A percentile compares a stretch with the other conserved stretches of the same genome.
phyloP scores from a whole-genome alignment of 2,113 vertebrate genomes.

The Pollachius pollachius region DNA sequence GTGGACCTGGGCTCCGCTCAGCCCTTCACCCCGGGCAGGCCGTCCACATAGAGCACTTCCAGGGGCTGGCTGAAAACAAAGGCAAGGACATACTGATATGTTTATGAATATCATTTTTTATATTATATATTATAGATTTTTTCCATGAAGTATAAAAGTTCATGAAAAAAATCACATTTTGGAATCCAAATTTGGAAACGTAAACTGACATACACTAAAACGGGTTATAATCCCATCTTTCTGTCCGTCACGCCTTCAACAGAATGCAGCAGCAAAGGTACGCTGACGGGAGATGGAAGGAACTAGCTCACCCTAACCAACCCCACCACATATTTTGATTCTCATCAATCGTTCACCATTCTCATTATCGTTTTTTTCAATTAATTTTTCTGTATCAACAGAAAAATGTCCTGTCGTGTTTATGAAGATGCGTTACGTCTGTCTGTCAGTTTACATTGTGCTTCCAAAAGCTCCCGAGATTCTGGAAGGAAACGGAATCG shows the following conservation, averaged over 20 bases:
- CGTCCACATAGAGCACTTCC: constrained; percentile 79
- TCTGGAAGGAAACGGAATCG: constrained; percentile 86
- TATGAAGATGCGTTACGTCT: constrained; percentile 39
- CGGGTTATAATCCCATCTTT: not conserved
- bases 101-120: not conserved
- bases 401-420: constrained; percentile 4
- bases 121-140: no score
- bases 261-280: constrained; percentile 62
- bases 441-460: constrained; percentile 74
- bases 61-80: constrained; percentile 85
- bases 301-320: constrained; percentile 50
- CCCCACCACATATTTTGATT: constrained; percentile 1
- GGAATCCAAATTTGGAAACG: no score
- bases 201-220: no score
- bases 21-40: constrained; percentile 76
- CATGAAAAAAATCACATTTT: no score
- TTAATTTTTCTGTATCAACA: not conserved
- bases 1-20: constrained; percentile 89
- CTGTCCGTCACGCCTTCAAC: constrained; percentile 47
- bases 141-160: no score
- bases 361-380: not conserved
- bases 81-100: constrained; percentile 49
- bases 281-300: constrained; percentile 36
- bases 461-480: constrained; percentile 91
- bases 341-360: constrained; percentile 1